Evolutionary conservation across 2,113 vertebrate genomes (phyloP).

Genomic region (Solenodon paradoxus): DNA sequence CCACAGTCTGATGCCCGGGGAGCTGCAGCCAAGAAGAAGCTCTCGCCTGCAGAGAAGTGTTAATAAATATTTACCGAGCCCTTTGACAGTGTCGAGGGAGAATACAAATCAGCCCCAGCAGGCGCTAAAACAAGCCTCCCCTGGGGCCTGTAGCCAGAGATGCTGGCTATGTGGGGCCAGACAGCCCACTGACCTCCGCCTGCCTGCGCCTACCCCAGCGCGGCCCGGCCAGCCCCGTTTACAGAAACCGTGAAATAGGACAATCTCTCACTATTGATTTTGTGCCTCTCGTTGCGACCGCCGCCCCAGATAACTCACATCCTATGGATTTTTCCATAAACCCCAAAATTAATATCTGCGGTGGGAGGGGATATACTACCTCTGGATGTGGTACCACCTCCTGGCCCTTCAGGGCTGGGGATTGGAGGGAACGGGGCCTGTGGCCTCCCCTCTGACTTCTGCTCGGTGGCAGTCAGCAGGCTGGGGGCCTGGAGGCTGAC

Average conservation of each 20-base stretch:
- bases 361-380: conserved; percentile 73
- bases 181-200: neutral
- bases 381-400: conserved; percentile 71
- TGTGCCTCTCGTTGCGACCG: conserved; percentile 82
- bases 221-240: conserved; percentile 89
- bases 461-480: neutral
- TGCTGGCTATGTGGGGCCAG: rapidly evolving
- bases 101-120: conserved; percentile 37
- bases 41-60: conserved; percentile 39
- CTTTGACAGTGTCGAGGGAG: conserved; percentile 52
- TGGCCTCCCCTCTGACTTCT: neutral
- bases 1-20: conserved; percentile 38
- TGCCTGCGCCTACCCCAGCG: conserved; percentile 76
- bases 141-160: neutral
- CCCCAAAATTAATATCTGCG: conserved; percentile 87
- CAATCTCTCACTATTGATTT: conserved; percentile 95
- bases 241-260: conserved; percentile 92
- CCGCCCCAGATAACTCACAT: conserved; percentile 92
- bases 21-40: conserved; percentile 38
- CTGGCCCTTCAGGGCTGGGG: neutral
- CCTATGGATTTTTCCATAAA: conserved; percentile 95
- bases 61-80: conserved; percentile 63
- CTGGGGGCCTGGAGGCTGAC: neutral
- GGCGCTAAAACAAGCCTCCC: neutral
- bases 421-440: neutral